Conservation (phyloP, 2,113 vertebrate species). For the Pygoscelis adeliae region DNA sequence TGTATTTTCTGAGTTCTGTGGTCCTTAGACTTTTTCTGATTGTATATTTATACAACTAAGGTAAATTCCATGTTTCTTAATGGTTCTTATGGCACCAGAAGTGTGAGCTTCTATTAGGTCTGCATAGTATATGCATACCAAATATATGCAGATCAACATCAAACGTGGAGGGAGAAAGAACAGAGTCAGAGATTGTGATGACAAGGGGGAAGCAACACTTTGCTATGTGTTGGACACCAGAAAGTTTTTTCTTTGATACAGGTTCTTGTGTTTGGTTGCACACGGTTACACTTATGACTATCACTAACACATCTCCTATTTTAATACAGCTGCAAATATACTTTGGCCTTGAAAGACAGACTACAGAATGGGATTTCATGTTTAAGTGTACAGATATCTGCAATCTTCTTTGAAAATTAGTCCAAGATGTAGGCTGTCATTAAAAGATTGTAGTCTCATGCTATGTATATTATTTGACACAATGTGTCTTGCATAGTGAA, state of each 20-base stretch:
- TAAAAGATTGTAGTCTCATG: neutral
- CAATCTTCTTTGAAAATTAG: neutral
- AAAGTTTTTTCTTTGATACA: neutral
- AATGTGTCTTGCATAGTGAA: neutral
- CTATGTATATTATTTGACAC: neutral
- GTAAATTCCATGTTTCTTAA: neutral
- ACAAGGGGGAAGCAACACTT: neutral
- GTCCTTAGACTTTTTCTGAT: neutral
- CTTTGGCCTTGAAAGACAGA: neutral
- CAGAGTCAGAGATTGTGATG: neutral
- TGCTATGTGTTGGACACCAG: neutral
- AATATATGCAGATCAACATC: neutral
- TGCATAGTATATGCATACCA: neutral
- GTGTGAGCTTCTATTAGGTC: neutral
- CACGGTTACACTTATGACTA: neutral
- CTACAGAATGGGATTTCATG: neutral
- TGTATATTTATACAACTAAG: neutral
- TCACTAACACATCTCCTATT: neutral
- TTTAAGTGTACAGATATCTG: neutral
- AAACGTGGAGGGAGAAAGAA: neutral
- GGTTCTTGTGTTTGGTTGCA: neutral
- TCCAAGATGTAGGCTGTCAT: neutral
- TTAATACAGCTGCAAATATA: neutral
- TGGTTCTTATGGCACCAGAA: neutral
- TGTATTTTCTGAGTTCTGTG: neutral